Conservation (phyloP, 2,888 invertebrate genomes). For the Lypha dubia region DNA sequence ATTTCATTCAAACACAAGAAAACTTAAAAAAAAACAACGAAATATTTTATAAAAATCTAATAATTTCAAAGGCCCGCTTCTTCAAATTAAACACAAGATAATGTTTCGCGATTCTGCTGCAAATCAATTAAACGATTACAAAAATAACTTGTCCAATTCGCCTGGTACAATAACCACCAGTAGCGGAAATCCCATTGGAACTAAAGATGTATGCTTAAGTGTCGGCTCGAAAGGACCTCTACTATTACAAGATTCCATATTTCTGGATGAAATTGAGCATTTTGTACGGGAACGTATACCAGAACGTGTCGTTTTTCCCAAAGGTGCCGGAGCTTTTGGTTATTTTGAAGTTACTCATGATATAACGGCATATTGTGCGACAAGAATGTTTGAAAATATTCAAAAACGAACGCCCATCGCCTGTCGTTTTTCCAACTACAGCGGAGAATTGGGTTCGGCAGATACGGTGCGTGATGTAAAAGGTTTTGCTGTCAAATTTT, state of each 20-base stretch:
- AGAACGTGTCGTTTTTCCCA: constrained; percentile 96
- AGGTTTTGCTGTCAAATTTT: constrained; percentile 97
- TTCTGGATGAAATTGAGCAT: constrained; percentile 91
- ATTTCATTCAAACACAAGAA: neutral
- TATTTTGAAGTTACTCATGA: constrained; percentile 95
- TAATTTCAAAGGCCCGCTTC: neutral
- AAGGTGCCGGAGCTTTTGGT: constrained; percentile 95
- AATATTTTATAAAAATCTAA: neutral
- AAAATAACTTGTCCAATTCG: constrained; percentile 83
- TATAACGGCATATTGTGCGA: constrained; percentile 90
- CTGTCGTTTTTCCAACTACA: constrained; percentile 92
- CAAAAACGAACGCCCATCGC: constrained; percentile 92
- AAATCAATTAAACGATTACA: constrained; percentile 86
- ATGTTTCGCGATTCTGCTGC: constrained; percentile 85
- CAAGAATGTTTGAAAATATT: constrained; percentile 89
- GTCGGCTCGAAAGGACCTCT: constrained; percentile 95
- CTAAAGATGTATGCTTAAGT: constrained; percentile 87
- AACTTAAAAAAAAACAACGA: neutral
- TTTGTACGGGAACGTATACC: constrained; percentile 97
- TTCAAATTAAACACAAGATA: neutral
- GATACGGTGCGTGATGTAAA: constrained; percentile 96
- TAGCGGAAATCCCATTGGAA: constrained; percentile 90
- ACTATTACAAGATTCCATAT: constrained; percentile 92
- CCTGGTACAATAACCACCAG: constrained; percentile 87
- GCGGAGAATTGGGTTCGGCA: constrained; percentile 95